Conservation (phyloP, 2,113 vertebrate species). For the Rhinolophus sinicus region DNA sequence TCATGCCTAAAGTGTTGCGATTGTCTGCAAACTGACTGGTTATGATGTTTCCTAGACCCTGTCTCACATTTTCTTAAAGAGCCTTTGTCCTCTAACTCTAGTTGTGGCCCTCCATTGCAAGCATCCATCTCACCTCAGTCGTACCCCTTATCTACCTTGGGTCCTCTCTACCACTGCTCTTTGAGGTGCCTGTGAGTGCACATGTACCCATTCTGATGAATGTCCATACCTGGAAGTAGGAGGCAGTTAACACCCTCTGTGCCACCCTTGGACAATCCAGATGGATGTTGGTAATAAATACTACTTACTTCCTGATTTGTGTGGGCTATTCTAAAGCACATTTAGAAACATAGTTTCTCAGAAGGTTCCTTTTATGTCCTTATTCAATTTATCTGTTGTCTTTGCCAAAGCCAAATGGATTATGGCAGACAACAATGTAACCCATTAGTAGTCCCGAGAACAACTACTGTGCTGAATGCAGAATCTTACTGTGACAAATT, state of each 20-base stretch:
- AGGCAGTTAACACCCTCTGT: not conserved
- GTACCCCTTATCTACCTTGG: rapidly evolving
- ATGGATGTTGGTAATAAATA: not conserved
- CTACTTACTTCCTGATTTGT: not conserved
- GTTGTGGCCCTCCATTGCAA: rapidly evolving
- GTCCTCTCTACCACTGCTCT: not conserved
- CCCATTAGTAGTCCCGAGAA: not conserved
- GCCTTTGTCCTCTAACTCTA: not conserved
- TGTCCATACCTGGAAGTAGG: not conserved
- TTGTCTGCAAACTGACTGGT: not conserved
- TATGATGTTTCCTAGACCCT: not conserved
- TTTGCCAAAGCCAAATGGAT: not conserved
- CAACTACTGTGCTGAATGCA: not conserved
- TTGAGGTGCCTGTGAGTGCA: not conserved
- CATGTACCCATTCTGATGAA: not conserved
- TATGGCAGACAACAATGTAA: not conserved
- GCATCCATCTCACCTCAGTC: not conserved
- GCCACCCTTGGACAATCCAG: not conserved
- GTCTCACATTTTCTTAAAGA: not conserved
- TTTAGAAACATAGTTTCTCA: not conserved
- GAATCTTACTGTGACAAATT: not conserved
- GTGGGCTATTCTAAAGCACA: not conserved
- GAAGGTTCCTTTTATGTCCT: not conserved
- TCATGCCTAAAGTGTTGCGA: not conserved
- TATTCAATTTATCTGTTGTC: not conserved